A percentile compares a stretch with the other conserved stretches of the same genome.
phyloP scores from a whole-genome alignment of 2,888 invertebrate genomes.

The Cartodere bifasciata region DNA sequence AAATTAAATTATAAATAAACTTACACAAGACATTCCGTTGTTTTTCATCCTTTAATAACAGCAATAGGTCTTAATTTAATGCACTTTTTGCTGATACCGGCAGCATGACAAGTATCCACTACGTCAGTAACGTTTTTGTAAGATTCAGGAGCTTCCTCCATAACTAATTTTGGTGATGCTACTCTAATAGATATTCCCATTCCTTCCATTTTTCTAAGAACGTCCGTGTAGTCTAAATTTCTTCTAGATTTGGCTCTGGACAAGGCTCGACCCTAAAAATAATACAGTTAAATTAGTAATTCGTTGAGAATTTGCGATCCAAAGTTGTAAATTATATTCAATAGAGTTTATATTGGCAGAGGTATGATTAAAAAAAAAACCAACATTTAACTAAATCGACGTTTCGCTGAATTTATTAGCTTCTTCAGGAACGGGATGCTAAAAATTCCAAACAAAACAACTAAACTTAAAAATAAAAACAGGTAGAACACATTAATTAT shows the following conservation, averaged over 20 bases:
- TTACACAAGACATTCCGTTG: not conserved
- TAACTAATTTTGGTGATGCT: conserved; percentile 96
- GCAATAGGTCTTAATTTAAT: conserved; percentile 95
- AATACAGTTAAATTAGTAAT: no score
- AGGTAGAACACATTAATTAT: not conserved
- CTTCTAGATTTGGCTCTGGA: conserved; percentile 95
- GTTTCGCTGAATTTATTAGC: no score
- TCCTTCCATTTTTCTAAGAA: conserved; percentile 67
- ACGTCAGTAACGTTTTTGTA: conserved; percentile 99
- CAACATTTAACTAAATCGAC: no score
- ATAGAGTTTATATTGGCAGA: no score
- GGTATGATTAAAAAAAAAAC: not conserved
- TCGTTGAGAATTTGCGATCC: no score
- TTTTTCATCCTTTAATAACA: conserved; percentile 85
- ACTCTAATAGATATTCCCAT: conserved; percentile 91
- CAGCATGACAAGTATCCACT: conserved; percentile 94
- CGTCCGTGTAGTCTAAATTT: conserved; percentile 87
- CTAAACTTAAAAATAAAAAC: not conserved
- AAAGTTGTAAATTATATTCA: no score
- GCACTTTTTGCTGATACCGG: conserved; percentile 93
- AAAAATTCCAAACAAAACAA: no score
- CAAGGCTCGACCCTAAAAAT: conserved; percentile 77
- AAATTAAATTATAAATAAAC: not conserved
- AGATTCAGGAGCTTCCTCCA: conserved; percentile 99
- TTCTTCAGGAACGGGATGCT: no score